Evolutionary conservation across 2,797 vertebrate genomes (phyloP).

Genomic region (Novumbra hubbsi): DNA sequence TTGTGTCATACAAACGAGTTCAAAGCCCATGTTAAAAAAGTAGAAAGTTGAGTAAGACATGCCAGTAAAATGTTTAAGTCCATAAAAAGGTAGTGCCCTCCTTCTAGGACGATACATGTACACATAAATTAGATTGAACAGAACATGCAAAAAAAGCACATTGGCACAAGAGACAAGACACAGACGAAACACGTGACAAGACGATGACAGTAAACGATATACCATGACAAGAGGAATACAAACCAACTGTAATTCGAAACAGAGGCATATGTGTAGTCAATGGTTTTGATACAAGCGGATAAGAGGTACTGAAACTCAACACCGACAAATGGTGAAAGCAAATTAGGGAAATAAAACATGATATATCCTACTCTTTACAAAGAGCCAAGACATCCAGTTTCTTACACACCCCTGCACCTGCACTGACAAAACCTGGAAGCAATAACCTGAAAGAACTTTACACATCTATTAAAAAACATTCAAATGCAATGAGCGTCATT

Average conservation of each 20-base stretch:
- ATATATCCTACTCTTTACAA: background rate
- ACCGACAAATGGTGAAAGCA: background rate
- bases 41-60: too few relatives aligned
- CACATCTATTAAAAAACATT: background rate
- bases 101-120: background rate
- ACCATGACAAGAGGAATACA: constrained; percentile 1
- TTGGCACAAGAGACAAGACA: constrained; percentile 3
- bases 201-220: background rate
- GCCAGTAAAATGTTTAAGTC: background rate
- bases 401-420: background rate
- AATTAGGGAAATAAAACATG: background rate
- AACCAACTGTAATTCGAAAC: background rate
- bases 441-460: background rate
- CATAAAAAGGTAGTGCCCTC: background rate
- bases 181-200: background rate
- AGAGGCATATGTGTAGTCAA: background rate
- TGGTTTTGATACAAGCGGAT: background rate
- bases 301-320: background rate
- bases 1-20: too few relatives aligned
- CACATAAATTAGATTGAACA: background rate
- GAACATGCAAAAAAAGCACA: background rate
- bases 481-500: background rate
- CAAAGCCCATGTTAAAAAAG: too few relatives aligned
- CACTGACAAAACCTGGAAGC: background rate
- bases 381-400: background rate